These are phyloP conservation scores for Ormyrus thymus DNA, from an alignment of 2,888 invertebrate genomes.

Conservation along the genomic window DNA sequence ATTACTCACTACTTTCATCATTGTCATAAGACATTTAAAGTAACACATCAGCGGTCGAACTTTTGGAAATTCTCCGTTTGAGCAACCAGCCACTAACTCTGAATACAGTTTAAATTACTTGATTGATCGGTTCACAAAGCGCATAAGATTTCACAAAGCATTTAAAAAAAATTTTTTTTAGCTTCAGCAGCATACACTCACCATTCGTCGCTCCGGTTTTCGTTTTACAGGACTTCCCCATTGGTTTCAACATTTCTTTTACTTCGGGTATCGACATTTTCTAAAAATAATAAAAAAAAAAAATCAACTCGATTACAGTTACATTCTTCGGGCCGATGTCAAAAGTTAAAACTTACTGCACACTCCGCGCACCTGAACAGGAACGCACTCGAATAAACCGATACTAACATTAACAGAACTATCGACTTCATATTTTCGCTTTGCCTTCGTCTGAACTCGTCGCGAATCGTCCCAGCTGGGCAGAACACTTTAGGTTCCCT, in stretches of 20 bases:
- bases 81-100: not conserved
- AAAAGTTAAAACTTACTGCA: slow-evolving; percentile 1
- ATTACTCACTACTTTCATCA: too few relatives aligned
- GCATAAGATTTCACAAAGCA: not conserved
- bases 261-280: slow-evolving; percentile 21
- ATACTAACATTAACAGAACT: not conserved
- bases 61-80: too few relatives aligned
- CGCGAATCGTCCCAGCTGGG: not conserved
- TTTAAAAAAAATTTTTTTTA: too few relatives aligned
- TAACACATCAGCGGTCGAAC: not conserved
- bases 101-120: not conserved
- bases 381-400: not conserved
- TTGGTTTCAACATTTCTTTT: slow-evolving; percentile 12
- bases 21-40: not conserved
- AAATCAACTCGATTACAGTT: not conserved
- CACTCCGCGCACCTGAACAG: not conserved
- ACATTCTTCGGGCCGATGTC: too few relatives aligned
- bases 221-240: slow-evolving; percentile 30
- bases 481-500: too few relatives aligned
- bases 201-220: slow-evolving; percentile 41
- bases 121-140: too few relatives aligned
- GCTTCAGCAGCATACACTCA: not conserved
- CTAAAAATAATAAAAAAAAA: not conserved
- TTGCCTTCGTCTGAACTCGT: not conserved
- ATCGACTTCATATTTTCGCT: slow-evolving; percentile 1